Conservation (phyloP, 1,140 invertebrate genomes). For the Limonius californicus region DNA sequence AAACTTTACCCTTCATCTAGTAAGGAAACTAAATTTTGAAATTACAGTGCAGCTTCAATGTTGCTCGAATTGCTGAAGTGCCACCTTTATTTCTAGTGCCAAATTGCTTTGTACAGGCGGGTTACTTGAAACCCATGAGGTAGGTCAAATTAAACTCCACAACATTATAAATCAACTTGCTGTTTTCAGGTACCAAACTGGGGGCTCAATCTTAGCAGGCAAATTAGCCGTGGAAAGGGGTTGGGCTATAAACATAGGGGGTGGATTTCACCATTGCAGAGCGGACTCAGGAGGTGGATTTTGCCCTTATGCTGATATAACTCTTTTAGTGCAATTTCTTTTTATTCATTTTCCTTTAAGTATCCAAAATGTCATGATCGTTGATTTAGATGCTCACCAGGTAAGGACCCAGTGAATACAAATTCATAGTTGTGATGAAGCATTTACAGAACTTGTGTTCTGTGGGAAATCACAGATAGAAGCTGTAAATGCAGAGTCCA, state of each 20-base stretch:
- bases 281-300: conserved; percentile 74
- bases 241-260: conserved; percentile 89
- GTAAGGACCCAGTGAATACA: too few species aligned
- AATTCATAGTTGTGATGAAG: too few species aligned
- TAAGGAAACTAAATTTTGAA: neutral
- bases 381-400: conserved; percentile 87
- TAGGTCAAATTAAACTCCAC: too few species aligned
- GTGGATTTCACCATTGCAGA: conserved; percentile 82
- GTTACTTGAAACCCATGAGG: conserved; percentile 73
- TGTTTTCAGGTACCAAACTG: conserved; percentile 70
- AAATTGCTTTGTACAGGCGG: conserved; percentile 70
- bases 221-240: conserved; percentile 74
- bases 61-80: conserved; percentile 76
- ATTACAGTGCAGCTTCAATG: conserved; percentile 70
- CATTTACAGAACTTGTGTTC: too few species aligned
- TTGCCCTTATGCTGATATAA: conserved; percentile 87
- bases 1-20: too few species aligned
- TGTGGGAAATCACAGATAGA: too few species aligned
- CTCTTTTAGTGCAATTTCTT: conserved; percentile 67
- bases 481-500: too few species aligned
- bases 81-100: conserved; percentile 69
- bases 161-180: too few species aligned
- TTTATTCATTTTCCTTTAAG: conserved; percentile 53
- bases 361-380: conserved; percentile 73
- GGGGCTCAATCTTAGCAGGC: conserved; percentile 76